Conservation (phyloP, 2,113 vertebrate species). For the Tyrannus savana region DNA sequence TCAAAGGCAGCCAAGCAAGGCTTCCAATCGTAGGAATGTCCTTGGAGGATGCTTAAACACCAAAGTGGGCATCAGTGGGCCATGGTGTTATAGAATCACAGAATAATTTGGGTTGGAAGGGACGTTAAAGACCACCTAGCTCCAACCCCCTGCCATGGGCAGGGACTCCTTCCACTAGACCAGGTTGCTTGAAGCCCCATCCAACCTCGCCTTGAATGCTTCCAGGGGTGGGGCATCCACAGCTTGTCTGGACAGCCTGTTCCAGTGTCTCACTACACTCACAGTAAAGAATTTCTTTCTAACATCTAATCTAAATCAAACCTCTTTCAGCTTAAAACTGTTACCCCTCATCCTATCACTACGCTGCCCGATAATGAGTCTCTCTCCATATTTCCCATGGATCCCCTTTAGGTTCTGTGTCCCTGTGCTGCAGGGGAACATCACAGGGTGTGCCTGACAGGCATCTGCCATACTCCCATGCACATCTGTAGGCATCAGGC, state of each 20-base stretch:
- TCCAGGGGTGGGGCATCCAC: background rate
- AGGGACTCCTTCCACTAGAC: background rate
- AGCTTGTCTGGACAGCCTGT: background rate
- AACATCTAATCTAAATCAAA: background rate
- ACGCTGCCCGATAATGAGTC: background rate
- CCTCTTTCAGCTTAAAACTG: background rate
- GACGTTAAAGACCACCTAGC: background rate
- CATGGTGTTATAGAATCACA: background rate
- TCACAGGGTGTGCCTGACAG: accelerated
- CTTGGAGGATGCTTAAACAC: background rate
- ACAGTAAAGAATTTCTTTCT: background rate
- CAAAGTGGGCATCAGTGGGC: background rate
- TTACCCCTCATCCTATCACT: accelerated
- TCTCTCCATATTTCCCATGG: background rate
- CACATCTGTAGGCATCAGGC: background rate
- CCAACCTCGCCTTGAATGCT: background rate
- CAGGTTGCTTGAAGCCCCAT: background rate
- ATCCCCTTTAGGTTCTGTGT: background rate
- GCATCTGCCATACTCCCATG: background rate
- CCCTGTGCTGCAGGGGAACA: background rate
- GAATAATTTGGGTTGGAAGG: background rate
- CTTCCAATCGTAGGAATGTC: background rate
- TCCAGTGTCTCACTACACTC: background rate
- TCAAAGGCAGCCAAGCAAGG: background rate
- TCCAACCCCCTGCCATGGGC: accelerated